Evolutionary conservation across 2,113 vertebrate genomes (phyloP), one percentile per base, ranked within the genome.

Genomic region (Pantherophis guttatus): DNA sequence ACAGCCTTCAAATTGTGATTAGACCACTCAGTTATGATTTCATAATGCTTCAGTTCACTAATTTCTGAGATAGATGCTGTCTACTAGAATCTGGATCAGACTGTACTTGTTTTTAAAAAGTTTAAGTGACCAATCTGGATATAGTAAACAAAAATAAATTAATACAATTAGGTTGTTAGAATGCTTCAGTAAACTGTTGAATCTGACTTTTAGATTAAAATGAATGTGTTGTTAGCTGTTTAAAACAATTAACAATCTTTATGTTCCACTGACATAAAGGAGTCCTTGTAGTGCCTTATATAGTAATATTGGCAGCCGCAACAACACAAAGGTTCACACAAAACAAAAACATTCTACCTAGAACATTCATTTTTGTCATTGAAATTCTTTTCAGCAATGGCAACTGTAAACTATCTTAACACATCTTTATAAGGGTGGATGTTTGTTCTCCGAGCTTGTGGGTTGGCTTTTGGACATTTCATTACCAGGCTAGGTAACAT

Each of bases 1-100:
- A 96, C 93, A 92, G 95, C 95, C 33, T 92, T 91, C 85, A 53
- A 29, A 53, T 58, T 92, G 85, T 1, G 4, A 23, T 54, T 8
- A 70, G 11, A 26, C 21, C 33, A 53, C 55, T 24, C 19, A 6
- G 44, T 39, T n/a, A 26, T 50, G 12, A 15, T 91, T 8, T 33
- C 65, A 81, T 10, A 8, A 24, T 54, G 33, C 87, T 87, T 23
- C 50, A 91, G 86, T 81, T 94, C 92, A 21, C 70, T 87, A 0
- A 90, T 95, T 93, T 26, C 13, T 92, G 90, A 94, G 92, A n/a
- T 29, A 48, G 86, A 5, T 4, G 26, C 13, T 93, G 58, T 8
- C 24, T 90, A 1, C 93, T 95, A 87, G 24, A 87, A 94, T 93
- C 52, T 65, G 50, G 1, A 94, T 65, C 90, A 90, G 52, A 54